Conservation (phyloP, 1,140 invertebrate species). For the Meloidogyne hapla region DNA sequence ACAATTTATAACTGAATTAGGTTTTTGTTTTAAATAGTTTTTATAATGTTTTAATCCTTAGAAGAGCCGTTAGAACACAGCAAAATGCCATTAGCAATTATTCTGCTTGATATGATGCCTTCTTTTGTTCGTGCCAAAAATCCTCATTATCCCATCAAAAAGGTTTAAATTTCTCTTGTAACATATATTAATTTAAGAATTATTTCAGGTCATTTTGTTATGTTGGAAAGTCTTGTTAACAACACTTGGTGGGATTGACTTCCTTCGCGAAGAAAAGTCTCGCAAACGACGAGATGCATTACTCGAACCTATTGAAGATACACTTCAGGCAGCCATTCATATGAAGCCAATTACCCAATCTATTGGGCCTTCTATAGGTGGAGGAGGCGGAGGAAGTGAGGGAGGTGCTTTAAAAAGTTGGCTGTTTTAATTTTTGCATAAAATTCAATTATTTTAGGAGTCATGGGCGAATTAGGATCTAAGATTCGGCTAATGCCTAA, state of each 20-base stretch:
- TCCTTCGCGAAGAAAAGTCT: slow-evolving; percentile 43
- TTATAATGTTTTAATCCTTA: slow-evolving; percentile 32
- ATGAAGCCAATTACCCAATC: slow-evolving; percentile 40
- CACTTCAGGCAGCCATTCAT: slow-evolving; percentile 48
- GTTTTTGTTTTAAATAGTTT: slow-evolving; percentile 27
- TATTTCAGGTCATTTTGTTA: slow-evolving; percentile 48
- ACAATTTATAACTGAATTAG: slow-evolving; percentile 52
- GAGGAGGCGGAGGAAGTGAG: not conserved
- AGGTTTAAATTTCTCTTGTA: slow-evolving; percentile 35
- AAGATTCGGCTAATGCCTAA: slow-evolving; percentile 2
- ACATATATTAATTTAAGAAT: slow-evolving; percentile 17
- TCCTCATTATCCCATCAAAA: slow-evolving; percentile 62
- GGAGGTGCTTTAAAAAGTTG: not conserved
- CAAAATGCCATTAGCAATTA: slow-evolving; percentile 47
- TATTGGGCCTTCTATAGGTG: not conserved
- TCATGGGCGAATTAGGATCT: slow-evolving; percentile 10
- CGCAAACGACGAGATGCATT: slow-evolving; percentile 39
- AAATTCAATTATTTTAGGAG: not conserved
- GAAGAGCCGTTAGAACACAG: slow-evolving; percentile 56
- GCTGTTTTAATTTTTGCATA: not conserved
- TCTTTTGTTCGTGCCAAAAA: slow-evolving; percentile 53
- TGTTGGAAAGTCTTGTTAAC: slow-evolving; percentile 59
- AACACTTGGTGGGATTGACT: slow-evolving; percentile 53
- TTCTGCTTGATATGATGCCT: slow-evolving; percentile 62
- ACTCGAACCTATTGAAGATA: slow-evolving; percentile 55